A percentile compares a stretch with the other conserved stretches of the same genome.
phyloP scores from a whole-genome alignment of 2,113 vertebrate genomes.

The Oncorhynchus masou region DNA sequence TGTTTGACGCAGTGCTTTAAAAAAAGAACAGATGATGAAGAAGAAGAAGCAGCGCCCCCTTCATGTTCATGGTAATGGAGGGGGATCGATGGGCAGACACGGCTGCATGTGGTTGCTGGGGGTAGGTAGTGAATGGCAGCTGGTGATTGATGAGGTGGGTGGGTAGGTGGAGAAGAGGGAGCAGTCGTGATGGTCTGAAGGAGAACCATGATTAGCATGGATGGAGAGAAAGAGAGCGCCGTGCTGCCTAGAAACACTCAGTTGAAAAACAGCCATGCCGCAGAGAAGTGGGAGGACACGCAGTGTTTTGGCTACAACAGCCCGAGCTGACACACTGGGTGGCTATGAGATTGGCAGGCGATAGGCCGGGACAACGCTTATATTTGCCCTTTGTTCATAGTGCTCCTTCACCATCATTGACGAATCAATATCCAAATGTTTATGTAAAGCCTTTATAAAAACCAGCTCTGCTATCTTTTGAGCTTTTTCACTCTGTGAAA shows the following conservation, averaged over 20 bases:
- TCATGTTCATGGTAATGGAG: conserved; percentile 39
- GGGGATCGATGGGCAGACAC: conserved; percentile 52
- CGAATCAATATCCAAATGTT: background rate
- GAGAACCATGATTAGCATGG: conserved; percentile 57
- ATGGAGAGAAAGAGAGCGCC: conserved; percentile 12
- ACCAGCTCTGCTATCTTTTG: background rate
- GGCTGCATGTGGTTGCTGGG: conserved; percentile 44
- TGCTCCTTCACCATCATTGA: background rate
- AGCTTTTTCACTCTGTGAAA: background rate
- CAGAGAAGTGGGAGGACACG: conserved; percentile 15
- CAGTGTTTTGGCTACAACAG: background rate
- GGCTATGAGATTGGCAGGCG: background rate
- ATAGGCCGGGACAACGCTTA: background rate
- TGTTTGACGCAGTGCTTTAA: conserved; percentile 64
- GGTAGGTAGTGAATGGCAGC: conserved; percentile 49
- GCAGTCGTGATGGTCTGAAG: conserved; percentile 47
- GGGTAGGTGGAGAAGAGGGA: conserved; percentile 22
- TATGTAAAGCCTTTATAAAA: background rate
- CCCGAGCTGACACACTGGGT: background rate
- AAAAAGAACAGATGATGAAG: conserved; percentile 48
- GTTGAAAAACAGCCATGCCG: background rate
- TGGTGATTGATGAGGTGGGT: conserved; percentile 38
- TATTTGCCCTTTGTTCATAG: background rate
- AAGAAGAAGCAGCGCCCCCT: conserved; percentile 21
- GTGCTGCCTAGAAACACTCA: background rate